Evolutionary conservation across 1,140 invertebrate genomes (phyloP).

Genomic region (Agraylea sexmaculata): DNA sequence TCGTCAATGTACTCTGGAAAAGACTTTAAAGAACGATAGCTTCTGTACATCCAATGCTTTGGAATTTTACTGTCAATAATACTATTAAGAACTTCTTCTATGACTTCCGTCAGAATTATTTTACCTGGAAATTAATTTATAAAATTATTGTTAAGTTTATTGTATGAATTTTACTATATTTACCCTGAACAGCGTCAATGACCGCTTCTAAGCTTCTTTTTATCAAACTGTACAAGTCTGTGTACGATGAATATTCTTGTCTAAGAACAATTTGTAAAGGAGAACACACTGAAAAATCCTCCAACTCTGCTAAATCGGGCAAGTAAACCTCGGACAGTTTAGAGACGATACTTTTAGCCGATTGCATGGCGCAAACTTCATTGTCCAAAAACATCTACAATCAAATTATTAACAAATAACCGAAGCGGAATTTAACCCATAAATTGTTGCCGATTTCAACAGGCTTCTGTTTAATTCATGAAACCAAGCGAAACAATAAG

Average conservation of each 20-base stretch:
- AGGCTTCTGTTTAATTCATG: no score
- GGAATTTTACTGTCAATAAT: slow-evolving; percentile 79
- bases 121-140: slow-evolving; percentile 28
- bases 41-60: slow-evolving; percentile 66
- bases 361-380: no score
- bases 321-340: no score
- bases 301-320: no score
- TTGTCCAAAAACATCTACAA: no score
- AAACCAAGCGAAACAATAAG: no score
- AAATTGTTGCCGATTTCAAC: no score
- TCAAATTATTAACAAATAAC: no score
- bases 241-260: slow-evolving; percentile 88
- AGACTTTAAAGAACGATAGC: slow-evolving; percentile 89
- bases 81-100: slow-evolving; percentile 77
- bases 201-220: slow-evolving; percentile 65
- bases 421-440: no score
- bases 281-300: no score
- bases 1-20: slow-evolving; percentile 83
- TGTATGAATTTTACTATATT: slow-evolving; percentile 5
- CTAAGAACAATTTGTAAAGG: slow-evolving; percentile 84
- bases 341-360: no score
- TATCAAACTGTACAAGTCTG: slow-evolving; percentile 64
- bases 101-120: slow-evolving; percentile 66
- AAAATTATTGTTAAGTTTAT: neutral
- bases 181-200: slow-evolving; percentile 83